These are phyloP conservation scores for Diloba caeruleocephala DNA, from an alignment of 2,888 invertebrate genomes.

Conservation along the genomic window DNA sequence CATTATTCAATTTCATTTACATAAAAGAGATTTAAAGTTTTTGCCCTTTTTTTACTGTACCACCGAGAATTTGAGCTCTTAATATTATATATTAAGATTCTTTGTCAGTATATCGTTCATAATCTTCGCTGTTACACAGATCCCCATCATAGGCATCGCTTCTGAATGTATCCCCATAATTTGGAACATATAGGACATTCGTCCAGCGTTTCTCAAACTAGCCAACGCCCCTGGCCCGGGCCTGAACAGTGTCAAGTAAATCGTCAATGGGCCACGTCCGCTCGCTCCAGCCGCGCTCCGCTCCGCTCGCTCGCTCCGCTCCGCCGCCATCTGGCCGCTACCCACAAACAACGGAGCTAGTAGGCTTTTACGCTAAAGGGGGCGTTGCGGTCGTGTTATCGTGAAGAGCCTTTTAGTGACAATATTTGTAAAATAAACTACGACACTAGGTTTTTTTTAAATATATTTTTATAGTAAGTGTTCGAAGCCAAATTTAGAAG, in stretches of 20 bases:
- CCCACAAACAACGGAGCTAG: slow-evolving; percentile 57
- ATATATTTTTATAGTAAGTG: too few relatives aligned
- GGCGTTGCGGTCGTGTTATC: slow-evolving; percentile 36
- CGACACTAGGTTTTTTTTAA: background rate
- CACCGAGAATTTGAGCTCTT: too few relatives aligned
- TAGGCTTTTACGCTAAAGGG: slow-evolving; percentile 43
- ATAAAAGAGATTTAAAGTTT: too few relatives aligned
- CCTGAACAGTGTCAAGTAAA: background rate
- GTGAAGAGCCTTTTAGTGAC: slow-evolving; percentile 38
- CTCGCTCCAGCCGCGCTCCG: slow-evolving; percentile 43
- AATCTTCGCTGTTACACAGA: too few relatives aligned
- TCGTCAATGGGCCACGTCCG: slow-evolving; percentile 69
- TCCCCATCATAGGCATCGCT: too few relatives aligned
- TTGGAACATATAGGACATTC: background rate
- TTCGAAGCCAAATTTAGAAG: too few relatives aligned
- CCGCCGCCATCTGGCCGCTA: slow-evolving; percentile 45
- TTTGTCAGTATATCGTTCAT: too few relatives aligned
- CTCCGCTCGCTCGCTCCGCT: slow-evolving; percentile 47
- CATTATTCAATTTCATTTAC: too few relatives aligned
- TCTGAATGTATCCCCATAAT: too few relatives aligned
- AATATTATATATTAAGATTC: too few relatives aligned
- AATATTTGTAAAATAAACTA: slow-evolving; percentile 44
- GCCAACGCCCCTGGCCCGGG: slow-evolving; percentile 4
- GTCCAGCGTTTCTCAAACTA: slow-evolving; percentile 1
- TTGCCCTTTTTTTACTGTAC: too few relatives aligned